Evolutionary conservation across 2,113 vertebrate species (phyloP).

Genomic region (Sakesphorus luctuosus): DNA sequence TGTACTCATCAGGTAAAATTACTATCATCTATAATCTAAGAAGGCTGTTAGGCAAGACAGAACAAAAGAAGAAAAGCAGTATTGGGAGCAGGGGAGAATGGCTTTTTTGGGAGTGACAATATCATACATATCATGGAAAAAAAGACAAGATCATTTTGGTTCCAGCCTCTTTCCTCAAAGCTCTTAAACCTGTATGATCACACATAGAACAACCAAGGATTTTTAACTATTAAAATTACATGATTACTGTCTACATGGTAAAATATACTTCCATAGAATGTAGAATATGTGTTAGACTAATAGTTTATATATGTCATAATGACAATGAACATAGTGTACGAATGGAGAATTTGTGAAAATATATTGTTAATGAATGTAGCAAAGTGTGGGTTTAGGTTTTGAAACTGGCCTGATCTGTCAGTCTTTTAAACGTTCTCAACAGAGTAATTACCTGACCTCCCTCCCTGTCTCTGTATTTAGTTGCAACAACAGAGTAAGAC

Average conservation of each 20-base stretch:
- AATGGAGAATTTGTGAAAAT: background rate
- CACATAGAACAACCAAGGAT: background rate
- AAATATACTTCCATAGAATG: background rate
- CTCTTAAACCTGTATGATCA: background rate
- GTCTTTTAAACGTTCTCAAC: background rate
- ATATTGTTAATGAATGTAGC: background rate
- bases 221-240: background rate
- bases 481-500: background rate
- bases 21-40: background rate
- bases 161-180: background rate
- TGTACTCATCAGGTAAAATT: background rate
- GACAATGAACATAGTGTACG: background rate
- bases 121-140: background rate
- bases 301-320: fast-evolving
- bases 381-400: background rate
- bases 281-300: background rate
- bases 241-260: background rate
- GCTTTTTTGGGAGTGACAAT: background rate
- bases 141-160: background rate
- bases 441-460: background rate
- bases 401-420: background rate
- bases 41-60: background rate
- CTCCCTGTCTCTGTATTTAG: background rate
- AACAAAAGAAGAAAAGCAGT: background rate
- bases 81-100: background rate